Evolutionary conservation across 1,140 invertebrate species (phyloP).

Genomic region (Macrosteles quadrilineatus): DNA sequence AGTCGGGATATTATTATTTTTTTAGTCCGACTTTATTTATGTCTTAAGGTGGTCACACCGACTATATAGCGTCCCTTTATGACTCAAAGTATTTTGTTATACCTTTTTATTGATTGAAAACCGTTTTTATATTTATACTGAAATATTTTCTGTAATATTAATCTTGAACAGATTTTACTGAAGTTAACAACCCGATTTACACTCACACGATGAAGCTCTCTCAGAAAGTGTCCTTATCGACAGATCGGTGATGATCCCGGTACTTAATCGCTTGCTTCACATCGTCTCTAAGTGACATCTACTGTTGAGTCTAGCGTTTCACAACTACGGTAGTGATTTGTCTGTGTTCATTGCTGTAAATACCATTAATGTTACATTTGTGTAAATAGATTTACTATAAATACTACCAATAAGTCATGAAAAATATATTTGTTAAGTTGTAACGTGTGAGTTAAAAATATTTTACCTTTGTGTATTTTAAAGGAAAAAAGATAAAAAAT

Average conservation of each 20-base stretch:
- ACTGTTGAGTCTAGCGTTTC: neutral
- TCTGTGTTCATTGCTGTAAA: conserved; percentile 36
- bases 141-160: no score
- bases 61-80: neutral
- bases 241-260: neutral
- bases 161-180: neutral
- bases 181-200: neutral
- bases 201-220: neutral
- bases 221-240: conserved; percentile 17
- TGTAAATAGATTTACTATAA: conserved; percentile 30
- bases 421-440: conserved; percentile 36
- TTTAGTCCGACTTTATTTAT: neutral
- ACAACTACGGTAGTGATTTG: conserved; percentile 34
- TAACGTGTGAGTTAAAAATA: conserved; percentile 36
- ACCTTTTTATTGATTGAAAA: neutral
- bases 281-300: neutral
- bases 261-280: conserved; percentile 12
- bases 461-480: conserved; percentile 38
- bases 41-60: neutral
- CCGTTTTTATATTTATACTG: neutral
- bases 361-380: conserved; percentile 31
- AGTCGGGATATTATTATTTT: neutral
- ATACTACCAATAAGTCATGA: conserved; percentile 31
- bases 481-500: conserved; percentile 33
- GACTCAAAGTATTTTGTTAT: neutral